A percentile compares a stretch with the other conserved stretches of the same genome.
These are phyloP conservation scores for Limnephilus rhombicus DNA, from an alignment of 2,888 invertebrate species.

Conservation along the genomic window DNA sequence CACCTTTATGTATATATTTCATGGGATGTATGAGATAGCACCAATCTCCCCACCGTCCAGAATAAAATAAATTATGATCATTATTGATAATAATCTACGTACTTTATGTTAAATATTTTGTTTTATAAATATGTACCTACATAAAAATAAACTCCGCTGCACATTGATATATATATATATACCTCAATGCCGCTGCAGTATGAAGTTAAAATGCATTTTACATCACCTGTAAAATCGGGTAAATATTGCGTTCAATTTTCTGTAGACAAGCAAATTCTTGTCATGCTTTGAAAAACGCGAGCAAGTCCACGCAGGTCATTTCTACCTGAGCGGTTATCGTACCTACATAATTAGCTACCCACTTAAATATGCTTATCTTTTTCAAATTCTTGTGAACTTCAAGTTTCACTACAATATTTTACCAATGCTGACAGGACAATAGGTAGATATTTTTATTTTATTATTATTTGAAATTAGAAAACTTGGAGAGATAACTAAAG, in stretches of 20 bases:
- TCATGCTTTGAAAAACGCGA: background rate
- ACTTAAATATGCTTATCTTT: background rate
- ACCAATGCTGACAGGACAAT: background rate
- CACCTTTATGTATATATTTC: no score
- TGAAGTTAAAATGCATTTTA: background rate
- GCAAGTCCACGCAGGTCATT: conserved; percentile 7
- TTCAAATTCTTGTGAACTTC: background rate
- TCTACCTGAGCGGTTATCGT: conserved; percentile 18
- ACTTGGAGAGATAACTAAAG: background rate
- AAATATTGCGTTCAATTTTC: background rate
- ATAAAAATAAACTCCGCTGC: background rate
- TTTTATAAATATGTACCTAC: background rate
- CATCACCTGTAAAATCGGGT: background rate
- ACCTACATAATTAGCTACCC: background rate
- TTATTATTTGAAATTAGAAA: background rate
- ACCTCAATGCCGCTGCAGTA: no score
- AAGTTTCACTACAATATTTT: background rate
- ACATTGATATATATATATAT: no score
- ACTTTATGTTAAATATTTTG: background rate
- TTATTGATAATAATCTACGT: background rate
- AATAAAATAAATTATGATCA: no score
- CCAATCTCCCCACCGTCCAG: no score
- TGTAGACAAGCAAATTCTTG: background rate
- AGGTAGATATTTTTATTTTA: background rate
- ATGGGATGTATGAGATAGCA: no score